These are phyloP conservation scores for Drosophila kepulauana DNA, from an alignment of 1,140 invertebrate genomes.

Conservation along the genomic window DNA sequence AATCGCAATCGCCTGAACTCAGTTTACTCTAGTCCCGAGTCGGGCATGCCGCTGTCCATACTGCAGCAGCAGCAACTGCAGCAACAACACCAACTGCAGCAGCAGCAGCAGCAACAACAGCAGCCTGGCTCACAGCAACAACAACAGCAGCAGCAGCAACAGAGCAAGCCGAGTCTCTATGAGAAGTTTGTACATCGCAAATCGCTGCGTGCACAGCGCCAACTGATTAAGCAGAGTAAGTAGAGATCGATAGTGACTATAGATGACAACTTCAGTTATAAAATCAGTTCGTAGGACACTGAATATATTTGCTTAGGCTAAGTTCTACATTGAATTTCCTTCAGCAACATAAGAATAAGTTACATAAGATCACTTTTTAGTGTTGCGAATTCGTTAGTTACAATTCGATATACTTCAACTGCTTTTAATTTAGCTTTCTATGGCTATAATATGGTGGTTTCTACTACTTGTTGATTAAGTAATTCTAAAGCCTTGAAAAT, in stretches of 20 bases:
- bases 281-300: too few relatives aligned
- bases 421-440: too few relatives aligned
- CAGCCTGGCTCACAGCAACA: slow-evolving; percentile 67
- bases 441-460: too few relatives aligned
- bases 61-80: slow-evolving; percentile 82
- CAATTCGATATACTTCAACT: too few relatives aligned
- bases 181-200: slow-evolving; percentile 92
- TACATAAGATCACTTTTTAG: too few relatives aligned
- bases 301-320: too few relatives aligned
- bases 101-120: slow-evolving; percentile 77
- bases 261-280: too few relatives aligned
- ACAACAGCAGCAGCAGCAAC: slow-evolving; percentile 63
- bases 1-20: slow-evolving; percentile 89
- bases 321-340: too few relatives aligned
- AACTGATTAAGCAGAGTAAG: slow-evolving; percentile 88
- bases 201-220: slow-evolving; percentile 89
- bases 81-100: slow-evolving; percentile 73
- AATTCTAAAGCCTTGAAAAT: too few relatives aligned
- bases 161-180: slow-evolving; percentile 91
- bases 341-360: too few relatives aligned
- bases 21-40: slow-evolving; percentile 92
- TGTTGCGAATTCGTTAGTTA: too few relatives aligned
- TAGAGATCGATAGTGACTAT: not conserved
- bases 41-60: slow-evolving; percentile 85
- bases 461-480: too few relatives aligned